Evolutionary conservation across 2,888 invertebrate species (phyloP).

Genomic region (Conomelus anceps): DNA sequence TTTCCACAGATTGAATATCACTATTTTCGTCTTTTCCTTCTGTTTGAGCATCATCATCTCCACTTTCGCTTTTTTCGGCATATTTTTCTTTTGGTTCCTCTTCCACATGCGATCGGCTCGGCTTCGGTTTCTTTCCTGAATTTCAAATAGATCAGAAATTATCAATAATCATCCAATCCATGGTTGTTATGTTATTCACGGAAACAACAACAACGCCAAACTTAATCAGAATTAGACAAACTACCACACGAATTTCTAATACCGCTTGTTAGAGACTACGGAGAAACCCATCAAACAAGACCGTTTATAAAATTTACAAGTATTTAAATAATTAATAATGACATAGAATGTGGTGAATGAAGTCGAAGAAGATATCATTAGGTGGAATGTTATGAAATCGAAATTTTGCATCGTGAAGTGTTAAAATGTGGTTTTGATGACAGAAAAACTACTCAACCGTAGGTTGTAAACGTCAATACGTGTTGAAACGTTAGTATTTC

Average conservation of each 20-base stretch:
- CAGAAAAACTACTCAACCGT: too few relatives aligned
- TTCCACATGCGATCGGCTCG: slow-evolving; percentile 28
- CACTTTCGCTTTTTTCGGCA: neutral
- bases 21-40: neutral
- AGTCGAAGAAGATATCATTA: neutral
- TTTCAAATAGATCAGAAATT: neutral
- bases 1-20: neutral
- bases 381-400: too few relatives aligned
- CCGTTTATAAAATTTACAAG: neutral
- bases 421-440: too few relatives aligned
- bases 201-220: neutral
- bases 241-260: neutral
- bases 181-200: neutral
- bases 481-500: too few relatives aligned
- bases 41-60: neutral
- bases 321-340: neutral
- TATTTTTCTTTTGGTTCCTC: slow-evolving; percentile 44
- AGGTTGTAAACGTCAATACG: too few relatives aligned
- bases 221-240: neutral
- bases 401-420: too few relatives aligned
- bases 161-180: neutral
- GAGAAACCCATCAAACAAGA: neutral
- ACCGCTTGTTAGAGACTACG: neutral
- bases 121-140: slow-evolving; percentile 32
- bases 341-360: neutral